Evolutionary conservation across 2,888 invertebrate genomes (phyloP).

Genomic region (Blomia tropicalis): DNA sequence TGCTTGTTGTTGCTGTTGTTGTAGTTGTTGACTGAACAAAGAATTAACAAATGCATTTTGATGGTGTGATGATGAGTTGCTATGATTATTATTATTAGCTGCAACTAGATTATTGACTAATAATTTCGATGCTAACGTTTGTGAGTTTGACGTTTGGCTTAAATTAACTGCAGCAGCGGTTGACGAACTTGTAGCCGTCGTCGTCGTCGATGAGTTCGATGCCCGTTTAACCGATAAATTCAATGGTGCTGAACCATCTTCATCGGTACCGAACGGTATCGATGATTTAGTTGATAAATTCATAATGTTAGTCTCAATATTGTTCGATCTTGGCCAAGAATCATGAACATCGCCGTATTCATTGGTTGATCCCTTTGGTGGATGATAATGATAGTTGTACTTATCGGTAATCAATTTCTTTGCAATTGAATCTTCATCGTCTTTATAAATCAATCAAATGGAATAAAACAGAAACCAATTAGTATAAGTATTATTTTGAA

Average conservation of each 20-base stretch:
- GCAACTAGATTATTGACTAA: slow-evolving; percentile 6
- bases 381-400: not conserved
- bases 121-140: not conserved
- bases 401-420: not conserved
- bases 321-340: too few relatives aligned
- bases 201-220: not conserved
- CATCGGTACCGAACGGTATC: slow-evolving; percentile 25
- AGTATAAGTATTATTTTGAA: not conserved
- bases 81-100: too few relatives aligned
- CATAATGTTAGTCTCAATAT: not conserved
- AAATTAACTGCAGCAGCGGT: too few relatives aligned
- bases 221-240: slow-evolving; percentile 28
- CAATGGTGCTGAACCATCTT: slow-evolving; percentile 26
- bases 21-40: not conserved
- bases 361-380: not conserved
- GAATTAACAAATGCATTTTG: not conserved
- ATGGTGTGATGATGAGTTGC: too few relatives aligned
- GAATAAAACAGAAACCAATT: too few relatives aligned
- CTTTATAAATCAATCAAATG: not conserved
- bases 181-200: not conserved
- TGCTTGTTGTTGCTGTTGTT: too few relatives aligned
- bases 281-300: slow-evolving; percentile 6
- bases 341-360: too few relatives aligned
- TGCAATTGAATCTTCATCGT: not conserved
- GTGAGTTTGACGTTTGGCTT: not conserved